phyloP scores from a whole-genome alignment of 2,113 vertebrate genomes.

The Azemiops feae region DNA sequence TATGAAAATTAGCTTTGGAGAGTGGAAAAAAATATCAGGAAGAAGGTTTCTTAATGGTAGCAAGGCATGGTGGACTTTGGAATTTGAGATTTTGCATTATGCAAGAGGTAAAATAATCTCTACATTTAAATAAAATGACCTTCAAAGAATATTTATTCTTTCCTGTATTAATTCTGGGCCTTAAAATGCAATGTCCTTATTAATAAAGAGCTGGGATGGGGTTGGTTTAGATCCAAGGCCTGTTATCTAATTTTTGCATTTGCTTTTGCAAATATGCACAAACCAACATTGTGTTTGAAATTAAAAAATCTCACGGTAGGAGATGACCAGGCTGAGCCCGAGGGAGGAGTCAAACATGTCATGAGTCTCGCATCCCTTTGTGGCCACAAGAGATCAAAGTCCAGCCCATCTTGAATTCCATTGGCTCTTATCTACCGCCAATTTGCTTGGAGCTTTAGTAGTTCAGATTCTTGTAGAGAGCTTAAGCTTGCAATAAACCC shows the following conservation, averaged over 20 bases:
- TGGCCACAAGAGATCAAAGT: not conserved
- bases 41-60: not conserved
- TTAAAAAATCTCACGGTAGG: not conserved
- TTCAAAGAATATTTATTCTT: not conserved
- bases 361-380: not conserved
- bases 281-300: not conserved
- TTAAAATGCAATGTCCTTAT: not conserved
- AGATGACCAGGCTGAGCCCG: not conserved
- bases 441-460: not conserved
- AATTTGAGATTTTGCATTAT: not conserved
- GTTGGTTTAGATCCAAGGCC: not conserved
- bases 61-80: not conserved
- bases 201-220: not conserved
- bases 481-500: not conserved
- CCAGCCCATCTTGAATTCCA: not conserved
- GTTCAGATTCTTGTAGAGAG: not conserved
- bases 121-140: not conserved
- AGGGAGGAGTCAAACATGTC: not conserved
- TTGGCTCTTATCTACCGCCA: not conserved
- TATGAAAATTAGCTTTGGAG: constrained; percentile 38
- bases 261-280: not conserved
- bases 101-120: not conserved
- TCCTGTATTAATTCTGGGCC: not conserved
- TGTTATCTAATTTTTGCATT: not conserved
- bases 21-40: not conserved